phyloP scores from a whole-genome alignment of 2,113 vertebrate species.

The Eonycteris spelaea region DNA sequence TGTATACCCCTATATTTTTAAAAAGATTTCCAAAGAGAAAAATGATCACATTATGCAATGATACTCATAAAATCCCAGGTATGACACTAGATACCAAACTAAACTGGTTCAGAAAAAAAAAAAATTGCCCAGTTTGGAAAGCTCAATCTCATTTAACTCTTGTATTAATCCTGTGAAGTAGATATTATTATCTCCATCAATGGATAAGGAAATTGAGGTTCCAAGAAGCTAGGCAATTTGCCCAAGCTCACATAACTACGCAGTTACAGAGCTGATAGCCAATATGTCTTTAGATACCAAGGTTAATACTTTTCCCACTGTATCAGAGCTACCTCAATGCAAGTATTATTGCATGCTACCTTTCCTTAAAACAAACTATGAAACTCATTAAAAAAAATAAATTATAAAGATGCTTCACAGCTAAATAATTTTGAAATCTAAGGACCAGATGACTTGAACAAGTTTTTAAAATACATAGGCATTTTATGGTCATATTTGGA shows the following conservation, averaged over 20 bases:
- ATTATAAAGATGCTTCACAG: neutral
- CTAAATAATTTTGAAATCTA: neutral
- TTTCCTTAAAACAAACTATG: neutral
- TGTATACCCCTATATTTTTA: neutral
- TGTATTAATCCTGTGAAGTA: neutral
- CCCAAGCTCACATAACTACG: neutral
- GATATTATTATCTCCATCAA: neutral
- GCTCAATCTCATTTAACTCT: neutral
- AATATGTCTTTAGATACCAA: neutral
- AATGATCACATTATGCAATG: neutral
- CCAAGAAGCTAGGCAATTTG: neutral
- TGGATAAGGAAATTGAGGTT: neutral
- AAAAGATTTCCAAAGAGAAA: neutral
- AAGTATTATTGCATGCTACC: neutral
- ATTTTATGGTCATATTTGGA: neutral
- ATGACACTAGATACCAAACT: neutral
- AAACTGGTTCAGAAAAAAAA: neutral
- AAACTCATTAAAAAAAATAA: neutral
- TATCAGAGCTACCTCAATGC: neutral
- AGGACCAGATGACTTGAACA: neutral
- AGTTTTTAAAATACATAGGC: neutral
- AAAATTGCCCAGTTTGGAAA: neutral
- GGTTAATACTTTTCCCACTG: neutral
- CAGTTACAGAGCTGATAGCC: neutral
- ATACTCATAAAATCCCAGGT: neutral